These are phyloP conservation scores for Zhuqinia jingwanae DNA, from an alignment of 2,888 invertebrate genomes.

Conservation along the genomic window DNA sequence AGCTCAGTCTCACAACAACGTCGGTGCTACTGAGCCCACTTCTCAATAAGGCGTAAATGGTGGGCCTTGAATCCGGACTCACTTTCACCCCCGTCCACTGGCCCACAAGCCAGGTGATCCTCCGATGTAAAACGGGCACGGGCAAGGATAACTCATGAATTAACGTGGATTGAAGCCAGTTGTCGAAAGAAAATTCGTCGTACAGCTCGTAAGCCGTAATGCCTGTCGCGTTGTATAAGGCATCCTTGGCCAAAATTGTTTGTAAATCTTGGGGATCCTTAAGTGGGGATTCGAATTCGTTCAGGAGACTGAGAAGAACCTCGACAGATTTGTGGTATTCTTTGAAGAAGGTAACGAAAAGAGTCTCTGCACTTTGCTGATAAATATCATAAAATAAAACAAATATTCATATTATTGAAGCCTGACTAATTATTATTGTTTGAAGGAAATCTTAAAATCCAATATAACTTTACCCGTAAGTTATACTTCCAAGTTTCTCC, in stretches of 20 bases:
- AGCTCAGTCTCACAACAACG: conserved; percentile 93
- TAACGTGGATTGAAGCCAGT: conserved; percentile 93
- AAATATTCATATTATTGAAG: conserved; percentile 1
- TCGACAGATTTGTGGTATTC: conserved; percentile 88
- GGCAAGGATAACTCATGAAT: conserved; percentile 91
- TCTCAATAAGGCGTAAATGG: conserved; percentile 89
- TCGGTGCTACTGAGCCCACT: conserved; percentile 88
- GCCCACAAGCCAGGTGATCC: conserved; percentile 92
- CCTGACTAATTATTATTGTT: too few relatives aligned
- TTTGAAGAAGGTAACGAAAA: conserved; percentile 92
- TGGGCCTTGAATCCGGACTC: conserved; percentile 88
- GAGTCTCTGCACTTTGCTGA: conserved; percentile 92
- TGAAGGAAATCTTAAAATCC: too few relatives aligned
- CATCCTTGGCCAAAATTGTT: conserved; percentile 93
- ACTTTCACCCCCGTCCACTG: conserved; percentile 89
- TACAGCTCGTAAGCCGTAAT: conserved; percentile 93
- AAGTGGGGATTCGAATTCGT: conserved; percentile 86
- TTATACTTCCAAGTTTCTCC: conserved; percentile 98
- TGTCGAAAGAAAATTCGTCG: conserved; percentile 96
- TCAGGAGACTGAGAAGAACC: conserved; percentile 87
- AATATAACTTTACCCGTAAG: conserved; percentile 87
- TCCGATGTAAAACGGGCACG: conserved; percentile 89
- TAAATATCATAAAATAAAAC: conserved; percentile 76
- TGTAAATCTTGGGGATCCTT: conserved; percentile 86
- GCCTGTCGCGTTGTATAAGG: conserved; percentile 95